Conservation (phyloP, 2,888 invertebrate genomes). For the Mechanitis mazaeus region DNA sequence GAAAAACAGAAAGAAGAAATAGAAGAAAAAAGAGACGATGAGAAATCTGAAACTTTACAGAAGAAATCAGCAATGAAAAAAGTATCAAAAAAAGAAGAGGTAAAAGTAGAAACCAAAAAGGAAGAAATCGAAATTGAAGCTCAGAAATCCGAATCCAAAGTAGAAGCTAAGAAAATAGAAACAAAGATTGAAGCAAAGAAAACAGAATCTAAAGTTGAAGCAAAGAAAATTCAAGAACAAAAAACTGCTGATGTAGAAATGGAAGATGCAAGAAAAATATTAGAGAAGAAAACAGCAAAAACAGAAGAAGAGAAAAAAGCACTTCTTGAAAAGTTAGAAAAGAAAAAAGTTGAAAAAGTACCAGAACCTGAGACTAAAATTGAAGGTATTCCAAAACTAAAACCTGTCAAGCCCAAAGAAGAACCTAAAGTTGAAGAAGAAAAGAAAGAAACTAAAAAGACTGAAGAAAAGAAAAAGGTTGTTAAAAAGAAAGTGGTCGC, state of each 20-base stretch:
- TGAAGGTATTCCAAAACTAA: conserved; percentile 79
- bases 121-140: conserved; percentile 51
- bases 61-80: conserved; percentile 56
- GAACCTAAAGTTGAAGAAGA: conserved; percentile 67
- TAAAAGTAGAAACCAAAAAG: conserved; percentile 57
- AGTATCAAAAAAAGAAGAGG: conserved; percentile 49
- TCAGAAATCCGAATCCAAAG: conserved; percentile 45
- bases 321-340: conserved; percentile 71
- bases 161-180: conserved; percentile 50
- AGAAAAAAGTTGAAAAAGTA: conserved; percentile 69
- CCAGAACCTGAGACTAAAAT: conserved; percentile 74
- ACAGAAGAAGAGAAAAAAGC: conserved; percentile 72
- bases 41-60: conserved; percentile 27
- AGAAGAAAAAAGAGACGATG: conserved; percentile 26
- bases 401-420: conserved; percentile 72
- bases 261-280: conserved; percentile 67
- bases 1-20: conserved; percentile 15
- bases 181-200: conserved; percentile 39
- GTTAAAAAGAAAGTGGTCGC: conserved; percentile 69
- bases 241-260: conserved; percentile 62
- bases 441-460: conserved; percentile 61
- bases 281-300: conserved; percentile 68
- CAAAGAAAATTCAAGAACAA: conserved; percentile 55
- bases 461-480: conserved; percentile 58
- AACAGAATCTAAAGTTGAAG: conserved; percentile 45